A percentile compares a stretch with the other conserved stretches of the same genome.
Evolutionary conservation across 1,140 invertebrate genomes (phyloP).

Genomic region (Cydia splendana): DNA sequence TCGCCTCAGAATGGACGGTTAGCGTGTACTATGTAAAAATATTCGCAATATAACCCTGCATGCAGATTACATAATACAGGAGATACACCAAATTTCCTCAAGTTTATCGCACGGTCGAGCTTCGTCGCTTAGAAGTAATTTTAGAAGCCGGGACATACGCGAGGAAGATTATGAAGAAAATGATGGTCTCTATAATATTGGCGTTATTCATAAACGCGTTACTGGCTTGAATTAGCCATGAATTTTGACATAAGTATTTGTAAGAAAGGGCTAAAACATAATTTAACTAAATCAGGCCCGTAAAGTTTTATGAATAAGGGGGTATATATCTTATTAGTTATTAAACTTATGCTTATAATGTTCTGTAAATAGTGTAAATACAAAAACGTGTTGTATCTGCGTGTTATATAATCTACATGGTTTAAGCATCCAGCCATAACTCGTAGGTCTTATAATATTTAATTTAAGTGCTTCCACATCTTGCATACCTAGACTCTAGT

Average conservation of each 20-base stretch:
- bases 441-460: conserved; percentile 19
- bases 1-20: background rate
- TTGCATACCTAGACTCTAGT: background rate
- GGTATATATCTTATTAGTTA: no score
- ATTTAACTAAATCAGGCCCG: no score
- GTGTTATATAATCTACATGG: background rate
- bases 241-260: no score
- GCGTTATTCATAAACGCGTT: no score
- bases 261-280: no score
- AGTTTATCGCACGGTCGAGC: no score
- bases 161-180: no score
- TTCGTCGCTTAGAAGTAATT: background rate
- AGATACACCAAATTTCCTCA: background rate
- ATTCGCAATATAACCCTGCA: conserved; percentile 5
- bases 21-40: conserved; percentile 10
- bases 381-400: background rate
- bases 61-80: background rate
- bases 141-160: background rate
- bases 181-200: no score
- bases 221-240: no score
- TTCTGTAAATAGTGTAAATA: no score
- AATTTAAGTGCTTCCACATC: conserved; percentile 16
- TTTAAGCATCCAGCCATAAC: background rate
- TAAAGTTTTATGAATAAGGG: no score
- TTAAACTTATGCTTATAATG: no score